phyloP scores from a whole-genome alignment of 2,888 invertebrate genomes.

The Cerceris rybyensis region DNA sequence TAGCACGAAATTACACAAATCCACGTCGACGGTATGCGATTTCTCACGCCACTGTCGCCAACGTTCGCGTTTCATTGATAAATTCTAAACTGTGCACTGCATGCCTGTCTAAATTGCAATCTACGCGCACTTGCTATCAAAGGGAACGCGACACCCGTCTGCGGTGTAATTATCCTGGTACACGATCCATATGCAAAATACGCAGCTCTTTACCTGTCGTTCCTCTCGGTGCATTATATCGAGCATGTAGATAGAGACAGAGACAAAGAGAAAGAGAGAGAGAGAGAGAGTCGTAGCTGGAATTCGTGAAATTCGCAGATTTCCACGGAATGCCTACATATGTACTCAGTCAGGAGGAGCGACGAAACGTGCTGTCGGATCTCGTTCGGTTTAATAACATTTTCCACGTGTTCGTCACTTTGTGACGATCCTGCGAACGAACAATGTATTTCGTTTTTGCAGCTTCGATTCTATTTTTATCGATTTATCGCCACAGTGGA shows the following conservation, averaged over 20 bases:
- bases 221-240: conserved; percentile 24
- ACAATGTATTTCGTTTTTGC: not conserved
- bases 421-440: not conserved
- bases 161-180: conserved; percentile 30
- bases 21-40: not conserved
- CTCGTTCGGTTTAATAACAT: conserved; percentile 38
- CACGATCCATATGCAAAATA: conserved; percentile 14
- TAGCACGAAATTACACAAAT: too few species aligned
- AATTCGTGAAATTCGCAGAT: conserved; percentile 28
- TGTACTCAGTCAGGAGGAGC: not conserved
- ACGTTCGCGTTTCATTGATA: conserved; percentile 4
- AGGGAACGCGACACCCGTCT: conserved; percentile 13
- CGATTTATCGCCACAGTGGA: conserved; percentile 1
- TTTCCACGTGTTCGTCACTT: conserved; percentile 9
- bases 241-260: not conserved
- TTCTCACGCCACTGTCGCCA: conserved; percentile 11
- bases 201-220: conserved; percentile 25
- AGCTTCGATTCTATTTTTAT: not conserved
- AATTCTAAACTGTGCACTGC: conserved; percentile 12
- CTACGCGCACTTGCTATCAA: conserved; percentile 33
- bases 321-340: conserved; percentile 23
- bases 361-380: conserved; percentile 22
- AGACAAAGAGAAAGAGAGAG: too few species aligned
- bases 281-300: not conserved
- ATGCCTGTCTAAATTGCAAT: conserved; percentile 25